A percentile compares a stretch with the other conserved stretches of the same genome.
Conservation (phyloP, 2,888 invertebrate genomes). For the Rhagonycha lutea region DNA sequence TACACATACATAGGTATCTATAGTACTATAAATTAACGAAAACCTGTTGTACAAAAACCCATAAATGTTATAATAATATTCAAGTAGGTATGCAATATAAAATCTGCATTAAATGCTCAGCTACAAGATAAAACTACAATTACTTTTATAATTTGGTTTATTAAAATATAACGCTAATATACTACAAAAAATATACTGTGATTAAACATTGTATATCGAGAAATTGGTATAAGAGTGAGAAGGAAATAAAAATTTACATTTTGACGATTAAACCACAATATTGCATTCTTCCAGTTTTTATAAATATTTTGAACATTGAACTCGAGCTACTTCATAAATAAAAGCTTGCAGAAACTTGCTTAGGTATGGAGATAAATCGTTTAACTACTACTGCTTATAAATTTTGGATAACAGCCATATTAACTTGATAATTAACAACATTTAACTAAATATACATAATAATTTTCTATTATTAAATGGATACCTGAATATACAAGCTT, state of each 20-base stretch:
- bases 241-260: background rate
- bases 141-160: background rate
- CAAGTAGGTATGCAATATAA: background rate
- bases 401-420: background rate
- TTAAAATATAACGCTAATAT: background rate
- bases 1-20: no score
- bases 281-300: background rate
- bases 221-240: background rate
- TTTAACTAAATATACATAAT: background rate
- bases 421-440: background rate
- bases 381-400: background rate
- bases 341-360: background rate
- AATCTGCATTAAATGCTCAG: background rate
- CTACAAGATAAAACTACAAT: background rate
- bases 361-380: background rate
- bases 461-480: conserved; percentile 16
- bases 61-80: background rate
- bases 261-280: background rate
- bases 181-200: no score
- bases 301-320: background rate
- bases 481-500: conserved; percentile 20
- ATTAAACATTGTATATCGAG: background rate
- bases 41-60: background rate
- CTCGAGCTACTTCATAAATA: background rate
- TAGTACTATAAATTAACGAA: background rate